These are phyloP conservation scores for Myocastor coypus DNA, from an alignment of 2,113 vertebrate genomes.

Conservation along the genomic window DNA sequence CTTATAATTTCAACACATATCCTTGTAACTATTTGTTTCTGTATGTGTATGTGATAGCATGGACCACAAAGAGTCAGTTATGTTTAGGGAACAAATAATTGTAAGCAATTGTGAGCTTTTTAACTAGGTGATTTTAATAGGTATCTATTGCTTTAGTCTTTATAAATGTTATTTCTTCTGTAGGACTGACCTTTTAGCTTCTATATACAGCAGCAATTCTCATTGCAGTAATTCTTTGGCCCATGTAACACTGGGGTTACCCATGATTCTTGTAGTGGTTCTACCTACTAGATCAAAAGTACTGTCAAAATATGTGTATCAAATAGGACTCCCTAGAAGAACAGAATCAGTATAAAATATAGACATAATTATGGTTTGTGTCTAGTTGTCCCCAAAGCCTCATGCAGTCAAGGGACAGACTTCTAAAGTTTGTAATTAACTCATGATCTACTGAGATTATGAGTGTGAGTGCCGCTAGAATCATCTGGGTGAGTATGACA, in stretches of 20 bases:
- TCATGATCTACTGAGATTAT: too few relatives aligned
- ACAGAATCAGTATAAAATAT: too few relatives aligned
- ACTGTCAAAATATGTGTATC: not conserved
- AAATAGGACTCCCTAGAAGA: not conserved
- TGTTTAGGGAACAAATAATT: not conserved
- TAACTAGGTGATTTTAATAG: not conserved
- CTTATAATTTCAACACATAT: not conserved
- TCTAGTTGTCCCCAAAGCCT: too few relatives aligned
- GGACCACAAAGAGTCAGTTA: not conserved
- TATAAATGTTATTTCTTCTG: not conserved
- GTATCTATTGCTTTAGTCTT: not conserved
- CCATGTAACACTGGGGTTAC: not conserved
- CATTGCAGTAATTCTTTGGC: not conserved
- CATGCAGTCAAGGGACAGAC: too few relatives aligned
- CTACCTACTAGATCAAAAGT: not conserved
- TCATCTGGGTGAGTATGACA: too few relatives aligned
- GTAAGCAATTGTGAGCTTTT: not conserved
- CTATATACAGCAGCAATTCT: not conserved
- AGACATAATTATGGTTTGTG: too few relatives aligned
- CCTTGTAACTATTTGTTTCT: not conserved
- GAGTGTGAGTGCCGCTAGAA: too few relatives aligned
- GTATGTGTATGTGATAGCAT: not conserved
- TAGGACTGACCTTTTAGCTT: not conserved
- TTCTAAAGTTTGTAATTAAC: too few relatives aligned
- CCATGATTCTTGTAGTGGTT: not conserved